These are phyloP conservation scores for Pecten maximus DNA, from an alignment of 2,888 invertebrate species.

Conservation along the genomic window DNA sequence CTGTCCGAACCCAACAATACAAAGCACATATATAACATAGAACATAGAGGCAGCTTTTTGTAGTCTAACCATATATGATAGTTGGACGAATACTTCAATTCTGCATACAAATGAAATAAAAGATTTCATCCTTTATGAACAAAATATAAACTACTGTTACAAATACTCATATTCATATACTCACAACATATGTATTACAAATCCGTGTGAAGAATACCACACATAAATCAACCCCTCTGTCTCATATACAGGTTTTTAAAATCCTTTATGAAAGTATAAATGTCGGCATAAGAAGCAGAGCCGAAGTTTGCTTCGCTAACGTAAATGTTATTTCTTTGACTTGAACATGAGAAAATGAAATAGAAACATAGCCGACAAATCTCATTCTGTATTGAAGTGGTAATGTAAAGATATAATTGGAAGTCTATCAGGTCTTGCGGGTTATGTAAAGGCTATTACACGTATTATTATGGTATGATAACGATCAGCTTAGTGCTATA, in stretches of 20 bases:
- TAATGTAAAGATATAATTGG: background rate
- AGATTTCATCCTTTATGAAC: too few species aligned
- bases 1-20: too few species aligned
- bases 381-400: background rate
- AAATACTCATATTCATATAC: background rate
- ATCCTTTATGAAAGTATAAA: background rate
- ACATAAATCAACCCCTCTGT: background rate
- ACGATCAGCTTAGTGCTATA: background rate
- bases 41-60: too few species aligned
- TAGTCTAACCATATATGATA: too few species aligned
- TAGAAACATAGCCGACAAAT: background rate
- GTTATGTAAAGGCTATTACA: background rate
- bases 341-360: background rate
- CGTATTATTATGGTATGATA: background rate
- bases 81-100: too few species aligned
- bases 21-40: too few species aligned
- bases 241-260: background rate
- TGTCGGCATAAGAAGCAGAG: background rate
- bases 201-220: background rate
- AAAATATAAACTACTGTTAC: background rate
- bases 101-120: too few species aligned
- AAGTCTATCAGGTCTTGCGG: background rate
- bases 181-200: background rate
- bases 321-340: constrained; percentile 4
- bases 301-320: background rate